Conservation (phyloP, 1,140 invertebrate genomes). For the Venustaconcha ellipsiformis region DNA sequence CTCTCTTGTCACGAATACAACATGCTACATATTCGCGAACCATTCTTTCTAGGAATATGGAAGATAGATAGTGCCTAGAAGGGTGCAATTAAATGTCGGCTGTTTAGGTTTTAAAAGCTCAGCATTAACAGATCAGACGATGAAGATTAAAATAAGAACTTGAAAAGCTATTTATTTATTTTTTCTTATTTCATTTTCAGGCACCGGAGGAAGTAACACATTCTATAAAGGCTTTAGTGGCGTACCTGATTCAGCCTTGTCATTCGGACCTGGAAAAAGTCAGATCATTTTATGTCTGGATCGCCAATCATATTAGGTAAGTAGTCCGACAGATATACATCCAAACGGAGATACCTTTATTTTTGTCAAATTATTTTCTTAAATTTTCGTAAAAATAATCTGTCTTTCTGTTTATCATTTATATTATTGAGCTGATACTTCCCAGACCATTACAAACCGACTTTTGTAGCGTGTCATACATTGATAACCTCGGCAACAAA, state of each 20-base stretch:
- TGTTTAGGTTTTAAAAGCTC: too few species aligned
- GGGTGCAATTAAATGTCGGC: too few species aligned
- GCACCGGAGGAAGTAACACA: slow-evolving; percentile 16
- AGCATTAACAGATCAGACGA: too few species aligned
- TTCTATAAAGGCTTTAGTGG: slow-evolving; percentile 15
- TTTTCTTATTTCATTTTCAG: not conserved
- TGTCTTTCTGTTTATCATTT: not conserved
- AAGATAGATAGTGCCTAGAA: too few species aligned
- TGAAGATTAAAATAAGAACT: too few species aligned
- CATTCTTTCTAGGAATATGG: too few species aligned
- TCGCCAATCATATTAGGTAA: slow-evolving; percentile 26
- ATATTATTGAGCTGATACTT: not conserved
- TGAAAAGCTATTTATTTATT: too few species aligned
- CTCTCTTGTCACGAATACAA: too few species aligned
- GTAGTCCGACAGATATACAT: not conserved
- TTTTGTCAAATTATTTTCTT: not conserved
- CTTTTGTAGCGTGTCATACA: not conserved
- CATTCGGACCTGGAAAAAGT: slow-evolving; percentile 27
- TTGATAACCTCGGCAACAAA: too few species aligned
- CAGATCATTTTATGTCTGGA: slow-evolving; percentile 25
- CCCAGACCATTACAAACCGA: not conserved
- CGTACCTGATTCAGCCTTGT: slow-evolving; percentile 20
- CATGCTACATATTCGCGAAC: too few species aligned
- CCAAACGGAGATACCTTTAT: not conserved
- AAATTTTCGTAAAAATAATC: not conserved